Conservation (phyloP, 1,140 invertebrate genomes). For the Drosophila sproati region DNA sequence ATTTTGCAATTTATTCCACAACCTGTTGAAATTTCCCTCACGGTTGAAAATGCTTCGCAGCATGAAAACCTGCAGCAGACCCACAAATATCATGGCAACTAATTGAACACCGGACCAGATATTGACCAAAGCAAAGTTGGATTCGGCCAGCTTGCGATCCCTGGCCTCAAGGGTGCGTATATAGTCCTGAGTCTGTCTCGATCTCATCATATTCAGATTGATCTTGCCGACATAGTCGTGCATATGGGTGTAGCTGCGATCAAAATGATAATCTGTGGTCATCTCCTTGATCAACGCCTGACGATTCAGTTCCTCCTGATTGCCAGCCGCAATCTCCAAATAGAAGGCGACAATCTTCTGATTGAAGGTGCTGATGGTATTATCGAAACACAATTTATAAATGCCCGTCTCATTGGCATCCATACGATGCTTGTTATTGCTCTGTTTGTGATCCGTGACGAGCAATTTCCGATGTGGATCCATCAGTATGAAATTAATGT, state of each 20-base stretch:
- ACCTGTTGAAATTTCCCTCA: slow-evolving; percentile 85
- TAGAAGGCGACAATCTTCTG: slow-evolving; percentile 91
- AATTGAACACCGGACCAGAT: slow-evolving; percentile 89
- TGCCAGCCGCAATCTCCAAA: slow-evolving; percentile 87
- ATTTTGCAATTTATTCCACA: slow-evolving; percentile 84
- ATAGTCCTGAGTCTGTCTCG: slow-evolving; percentile 89
- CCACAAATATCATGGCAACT: slow-evolving; percentile 89
- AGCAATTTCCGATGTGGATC: slow-evolving; percentile 87
- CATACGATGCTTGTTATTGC: slow-evolving; percentile 86
- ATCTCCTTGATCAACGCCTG: slow-evolving; percentile 84
- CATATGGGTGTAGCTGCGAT: slow-evolving; percentile 87
- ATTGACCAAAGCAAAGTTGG: slow-evolving; percentile 90
- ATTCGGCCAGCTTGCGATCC: slow-evolving; percentile 91
- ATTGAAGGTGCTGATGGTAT: slow-evolving; percentile 91
- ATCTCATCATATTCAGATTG: slow-evolving; percentile 86
- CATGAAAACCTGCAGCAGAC: slow-evolving; percentile 88
- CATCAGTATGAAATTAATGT: slow-evolving; percentile 89
- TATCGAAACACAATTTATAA: slow-evolving; percentile 93
- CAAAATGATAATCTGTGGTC: slow-evolving; percentile 87
- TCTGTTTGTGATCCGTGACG: slow-evolving; percentile 87
- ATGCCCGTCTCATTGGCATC: slow-evolving; percentile 87
- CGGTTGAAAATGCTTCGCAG: slow-evolving; percentile 89
- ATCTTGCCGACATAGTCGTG: slow-evolving; percentile 86
- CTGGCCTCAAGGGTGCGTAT: slow-evolving; percentile 89
- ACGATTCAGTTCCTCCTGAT: slow-evolving; percentile 35